Evolutionary conservation across 2,888 invertebrate species (phyloP), one percentile per base, ranked within the genome.

Genomic region (Lapara coniferarum): DNA sequence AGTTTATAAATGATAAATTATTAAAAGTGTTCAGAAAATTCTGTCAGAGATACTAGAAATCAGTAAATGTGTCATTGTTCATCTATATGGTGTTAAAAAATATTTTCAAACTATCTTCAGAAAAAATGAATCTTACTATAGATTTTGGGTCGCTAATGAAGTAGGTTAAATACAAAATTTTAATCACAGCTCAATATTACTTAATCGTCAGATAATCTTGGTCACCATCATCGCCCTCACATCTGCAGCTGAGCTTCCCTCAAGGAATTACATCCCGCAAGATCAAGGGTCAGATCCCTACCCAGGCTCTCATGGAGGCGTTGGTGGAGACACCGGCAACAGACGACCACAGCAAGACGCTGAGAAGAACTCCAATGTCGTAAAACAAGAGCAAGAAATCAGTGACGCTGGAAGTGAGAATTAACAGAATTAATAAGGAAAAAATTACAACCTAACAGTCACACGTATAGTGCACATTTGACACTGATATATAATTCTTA

Each of bases 291-390:
- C 72, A 19, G 72, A 71, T 13, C 70, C 66, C 55, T 70, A 72
- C 69, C 75, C 75, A 55, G 69, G 68, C 37, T 71, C 75, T 10
- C 16, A 10, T 5, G 80, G 74, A 1, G 71, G 76, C 19, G 49
- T 19, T 19, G n/a, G 44, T 13, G 76, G 76, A 14, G 80, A 77
- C 25, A 78, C 66, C 52, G 86, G 83, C 0, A 89, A 85, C 66
- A 79, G 75, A 59, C 79, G 90, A 13, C 78, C 87, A 0, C 91
- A 92, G 71, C 89, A 90, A 70, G 80, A 81, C 3, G 73, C 71
- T 8, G 92, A 92, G 69, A 88, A 85, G 71, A 87, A 86, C 69
- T 88, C 92, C 16, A 85, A 77, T 30, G 83, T 89, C 25, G 53
- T 92, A 69, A 89, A 86, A 72, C 85, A 85, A 66, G 88, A 88